Base-by-base conservation (phyloP, 2,888 invertebrate species). In the Pammene fasciana region DNA sequence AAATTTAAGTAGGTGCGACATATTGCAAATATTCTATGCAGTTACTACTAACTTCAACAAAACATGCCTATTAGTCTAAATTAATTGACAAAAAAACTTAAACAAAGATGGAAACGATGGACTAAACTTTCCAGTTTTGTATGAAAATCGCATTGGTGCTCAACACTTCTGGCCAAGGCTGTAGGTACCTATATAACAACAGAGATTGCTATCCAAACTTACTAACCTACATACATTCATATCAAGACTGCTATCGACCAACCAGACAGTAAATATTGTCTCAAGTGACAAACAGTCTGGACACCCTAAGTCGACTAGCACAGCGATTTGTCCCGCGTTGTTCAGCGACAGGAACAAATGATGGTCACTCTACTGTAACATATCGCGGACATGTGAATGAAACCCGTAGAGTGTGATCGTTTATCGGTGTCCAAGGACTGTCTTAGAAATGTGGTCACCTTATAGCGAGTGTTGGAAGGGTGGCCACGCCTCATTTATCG, bases 301-400 rank as follows among this genome's bases (percentile, higher is more conserved):
- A 38, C 50, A 52, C 62, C 41, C 61, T 50, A 50, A 26, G 43
- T 57, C 7, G 16, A 57, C 57, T 43, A 18, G 57, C 57, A 10
- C 41, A 13, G 38, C 41, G 26, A 62, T 62, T 62, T 52, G 50
- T 62, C 41, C 50, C 45, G 14, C 55, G 34, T 34, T 59, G 38
- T 61, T 13, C 50, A 0, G 41, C 48, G 61, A 62, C 50, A 41
- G 5, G 13, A 46, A 65, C 65, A 46, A 56, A 65, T 65, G 65
- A n/a, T 65, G 38, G 65, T 65, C 65, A 65, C 56, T 56, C 56
- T 48, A 48, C 65, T 56, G 46, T 43, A 59, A 59, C 59, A 45
- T 59, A 59, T 46, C 45, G 43, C 59, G 59, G 43, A 18, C 8
- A 43, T 43, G 43, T 43, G 57, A 26, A 56, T 14, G 56, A 56